Percentiles rank a stretch among this genome's conserved stretches.
phyloP scores from a whole-genome alignment of 1,140 invertebrate genomes.

The Atta texana region DNA sequence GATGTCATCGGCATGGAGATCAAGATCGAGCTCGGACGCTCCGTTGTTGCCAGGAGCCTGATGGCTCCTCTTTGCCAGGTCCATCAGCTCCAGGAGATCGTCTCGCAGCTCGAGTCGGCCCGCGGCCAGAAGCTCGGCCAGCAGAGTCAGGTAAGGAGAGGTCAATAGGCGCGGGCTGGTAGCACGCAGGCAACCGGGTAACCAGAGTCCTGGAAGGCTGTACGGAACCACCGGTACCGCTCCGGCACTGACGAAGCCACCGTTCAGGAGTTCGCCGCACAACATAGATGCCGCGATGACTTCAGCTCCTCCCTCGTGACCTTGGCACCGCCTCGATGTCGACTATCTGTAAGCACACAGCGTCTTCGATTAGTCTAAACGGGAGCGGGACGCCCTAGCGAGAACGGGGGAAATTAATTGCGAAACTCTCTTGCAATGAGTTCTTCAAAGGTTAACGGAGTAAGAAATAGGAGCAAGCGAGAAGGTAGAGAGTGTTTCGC shows the following conservation, averaged over 20 bases:
- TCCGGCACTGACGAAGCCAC: slow-evolving; percentile 85
- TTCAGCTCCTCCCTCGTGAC: slow-evolving; percentile 76
- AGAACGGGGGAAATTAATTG: slow-evolving; percentile 41
- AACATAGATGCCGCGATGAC: slow-evolving; percentile 84
- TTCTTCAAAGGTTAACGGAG: slow-evolving; percentile 47
- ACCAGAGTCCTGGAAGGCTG: slow-evolving; percentile 84
- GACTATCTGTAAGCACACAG: slow-evolving; percentile 57
- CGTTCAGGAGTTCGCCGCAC: slow-evolving; percentile 86
- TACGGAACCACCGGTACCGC: slow-evolving; percentile 84
- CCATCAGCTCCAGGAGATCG: slow-evolving; percentile 76
- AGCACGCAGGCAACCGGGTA: slow-evolving; percentile 84
- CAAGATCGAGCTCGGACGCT: slow-evolving; percentile 76
- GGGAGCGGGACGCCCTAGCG: not conserved
- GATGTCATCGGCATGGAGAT: slow-evolving; percentile 77
- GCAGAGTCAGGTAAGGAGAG: slow-evolving; percentile 83
- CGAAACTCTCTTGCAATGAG: slow-evolving; percentile 31
- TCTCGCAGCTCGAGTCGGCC: slow-evolving; percentile 77
- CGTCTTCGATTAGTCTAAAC: slow-evolving; percentile 46
- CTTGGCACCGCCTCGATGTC: slow-evolving; percentile 72
- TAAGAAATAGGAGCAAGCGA: slow-evolving; percentile 22
- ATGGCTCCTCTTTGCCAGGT: slow-evolving; percentile 77
- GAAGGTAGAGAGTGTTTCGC: slow-evolving; percentile 20
- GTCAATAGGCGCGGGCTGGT: slow-evolving; percentile 82
- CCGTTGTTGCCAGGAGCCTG: slow-evolving; percentile 69
- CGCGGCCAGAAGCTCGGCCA: slow-evolving; percentile 83